phyloP scores from a whole-genome alignment of 1,140 invertebrate genomes.

The Hyphantria cunea region DNA sequence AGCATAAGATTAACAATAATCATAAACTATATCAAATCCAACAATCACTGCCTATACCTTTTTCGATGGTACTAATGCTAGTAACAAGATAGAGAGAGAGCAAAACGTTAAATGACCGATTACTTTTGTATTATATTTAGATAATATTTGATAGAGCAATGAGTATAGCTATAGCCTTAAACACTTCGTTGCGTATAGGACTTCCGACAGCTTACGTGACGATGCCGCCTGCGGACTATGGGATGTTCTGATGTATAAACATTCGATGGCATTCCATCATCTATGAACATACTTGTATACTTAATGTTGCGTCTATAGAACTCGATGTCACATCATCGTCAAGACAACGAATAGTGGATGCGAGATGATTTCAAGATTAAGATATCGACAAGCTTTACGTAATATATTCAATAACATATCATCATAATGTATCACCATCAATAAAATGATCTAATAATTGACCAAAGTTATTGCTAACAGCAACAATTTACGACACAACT shows the following conservation, averaged over 20 bases:
- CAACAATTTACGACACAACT: constrained; percentile 68
- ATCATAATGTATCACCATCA: constrained; percentile 59
- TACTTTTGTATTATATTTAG: constrained; percentile 46
- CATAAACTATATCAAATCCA: constrained; percentile 82
- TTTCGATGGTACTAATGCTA: constrained; percentile 76
- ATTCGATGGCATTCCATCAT: no score
- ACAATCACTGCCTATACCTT: constrained; percentile 78
- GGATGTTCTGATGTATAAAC: no score
- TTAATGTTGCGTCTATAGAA: neutral
- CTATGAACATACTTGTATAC: no score
- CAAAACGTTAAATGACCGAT: constrained; percentile 66
- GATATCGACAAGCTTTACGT: constrained; percentile 52
- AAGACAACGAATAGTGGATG: constrained; percentile 17
- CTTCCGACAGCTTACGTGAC: constrained; percentile 51
- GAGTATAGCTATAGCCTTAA: constrained; percentile 46
- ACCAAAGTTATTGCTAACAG: constrained; percentile 78
- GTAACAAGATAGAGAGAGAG: constrained; percentile 70
- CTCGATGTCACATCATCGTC: neutral
- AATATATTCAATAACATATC: constrained; percentile 57
- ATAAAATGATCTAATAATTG: constrained; percentile 78
- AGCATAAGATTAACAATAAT: constrained; percentile 81
- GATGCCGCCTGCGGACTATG: no score
- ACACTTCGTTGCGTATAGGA: constrained; percentile 57
- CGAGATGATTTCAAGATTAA: constrained; percentile 53
- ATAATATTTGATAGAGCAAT: constrained; percentile 57